Base-by-base conservation (phyloP, 2,888 invertebrate genomes). In the Callosobruchus maculatus region DNA sequence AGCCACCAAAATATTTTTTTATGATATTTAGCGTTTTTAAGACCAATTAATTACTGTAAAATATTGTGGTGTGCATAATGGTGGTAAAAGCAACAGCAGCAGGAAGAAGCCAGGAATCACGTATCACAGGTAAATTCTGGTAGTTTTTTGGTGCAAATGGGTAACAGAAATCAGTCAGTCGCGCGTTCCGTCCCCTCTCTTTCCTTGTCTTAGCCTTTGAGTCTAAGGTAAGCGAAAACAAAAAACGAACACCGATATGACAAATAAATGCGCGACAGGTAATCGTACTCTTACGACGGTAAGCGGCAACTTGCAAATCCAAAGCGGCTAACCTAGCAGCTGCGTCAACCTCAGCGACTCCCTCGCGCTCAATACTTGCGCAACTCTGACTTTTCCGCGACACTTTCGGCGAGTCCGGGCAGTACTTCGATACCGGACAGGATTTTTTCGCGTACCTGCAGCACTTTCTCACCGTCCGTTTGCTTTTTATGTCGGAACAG, bases 401-500 rank as follows among this genome's bases (percentile, higher is more conserved):
- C 20, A 74, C 74, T 22, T 77, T 79, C 20, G 83, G 83, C 20
- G 80, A 80, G 73, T 84, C 83, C 4, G 78, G 74, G 72, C 81
- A 83, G 74, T 78, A 83, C 74, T 80, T 84, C 75, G 83, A 78
- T 69, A 85, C 82, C 2, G 87, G 87, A 77, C 87, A 88, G 31
- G 83, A 84, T 74, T 84, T 85, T 76, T 85, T 86, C 4, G 87
- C 87, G 74, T 85, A 83, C 73, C 84, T 82, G 76, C 87, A 88
- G 78, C 87, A 88, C 76, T 87, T 88, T 70, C 86, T 82, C 1
- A 87, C 82, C 5, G 79, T 77, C 30, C 78, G 80, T 75, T 81
- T 83, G 20, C 79, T 79, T 77, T 86, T 86, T 21, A 87, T 85
- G 78, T 87, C 87, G n/a, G 86, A 86, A 79, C 87, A 87, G 76